Percentiles rank a stretch among this genome's conserved stretches.
These are phyloP conservation scores for Meganola albula DNA, from an alignment of 2,888 invertebrate species.

Conservation along the genomic window DNA sequence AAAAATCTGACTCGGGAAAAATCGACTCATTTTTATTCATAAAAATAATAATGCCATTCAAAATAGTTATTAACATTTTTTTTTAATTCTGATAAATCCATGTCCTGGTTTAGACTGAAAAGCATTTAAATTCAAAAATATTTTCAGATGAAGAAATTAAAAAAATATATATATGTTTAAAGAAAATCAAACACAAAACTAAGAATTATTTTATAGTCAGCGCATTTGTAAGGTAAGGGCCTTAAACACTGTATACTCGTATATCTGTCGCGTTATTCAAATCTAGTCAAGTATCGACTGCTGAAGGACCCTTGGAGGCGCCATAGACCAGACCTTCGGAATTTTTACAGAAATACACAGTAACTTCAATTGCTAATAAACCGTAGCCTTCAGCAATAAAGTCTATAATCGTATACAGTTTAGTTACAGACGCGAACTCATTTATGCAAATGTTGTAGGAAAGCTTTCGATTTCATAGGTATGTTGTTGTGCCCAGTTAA, in stretches of 20 bases:
- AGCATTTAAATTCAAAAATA: constrained; percentile 3
- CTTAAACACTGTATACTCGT: too few relatives aligned
- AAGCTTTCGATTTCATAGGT: constrained; percentile 27
- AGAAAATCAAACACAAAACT: constrained; percentile 7
- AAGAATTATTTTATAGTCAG: too few relatives aligned
- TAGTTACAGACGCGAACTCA: constrained; percentile 9
- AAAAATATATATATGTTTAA: constrained; percentile 10
- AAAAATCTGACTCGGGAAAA: too few relatives aligned
- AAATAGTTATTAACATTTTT: too few relatives aligned
- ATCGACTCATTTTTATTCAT: too few relatives aligned
- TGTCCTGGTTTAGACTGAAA: too few relatives aligned
- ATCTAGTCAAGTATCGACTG: constrained; percentile 38
- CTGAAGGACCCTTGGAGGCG: constrained; percentile 62
- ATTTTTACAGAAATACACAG: constrained; percentile 23
- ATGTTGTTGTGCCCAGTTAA: constrained; percentile 21
- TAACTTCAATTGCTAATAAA: constrained; percentile 4
- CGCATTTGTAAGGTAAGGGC: too few relatives aligned
- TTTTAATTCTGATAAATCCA: too few relatives aligned
- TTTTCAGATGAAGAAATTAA: constrained; percentile 9
- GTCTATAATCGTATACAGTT: constrained; percentile 16
- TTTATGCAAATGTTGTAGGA: constrained; percentile 24
- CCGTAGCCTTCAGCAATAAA: constrained; percentile 13
- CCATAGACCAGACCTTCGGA: constrained; percentile 40
- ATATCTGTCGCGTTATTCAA: constrained; percentile 33
- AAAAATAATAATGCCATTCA: too few relatives aligned